phyloP scores from a whole-genome alignment of 2,888 invertebrate species.

The Lymantria dispar region DNA sequence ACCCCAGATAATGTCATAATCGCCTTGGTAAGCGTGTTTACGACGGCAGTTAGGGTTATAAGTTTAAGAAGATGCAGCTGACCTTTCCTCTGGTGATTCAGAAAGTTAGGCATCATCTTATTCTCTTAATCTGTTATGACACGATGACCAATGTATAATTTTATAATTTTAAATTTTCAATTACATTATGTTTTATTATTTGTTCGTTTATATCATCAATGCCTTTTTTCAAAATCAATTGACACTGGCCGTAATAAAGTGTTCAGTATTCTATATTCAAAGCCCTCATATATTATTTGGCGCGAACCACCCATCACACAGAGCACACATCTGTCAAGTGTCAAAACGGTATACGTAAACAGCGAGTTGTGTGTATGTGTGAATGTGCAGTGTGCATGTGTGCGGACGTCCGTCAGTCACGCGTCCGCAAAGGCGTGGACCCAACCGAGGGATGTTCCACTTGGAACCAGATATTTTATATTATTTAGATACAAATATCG shows the following conservation, averaged over 20 bases:
- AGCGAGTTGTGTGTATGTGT: conserved; percentile 19
- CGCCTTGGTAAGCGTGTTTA: no score
- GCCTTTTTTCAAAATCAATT: conserved; percentile 25
- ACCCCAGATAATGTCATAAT: no score
- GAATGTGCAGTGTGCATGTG: conserved; percentile 31
- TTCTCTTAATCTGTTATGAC: no score
- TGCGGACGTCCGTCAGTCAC: conserved; percentile 65
- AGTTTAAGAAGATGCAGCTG: no score
- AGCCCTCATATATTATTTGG: conserved; percentile 30
- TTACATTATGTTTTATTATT: no score
- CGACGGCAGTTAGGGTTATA: no score
- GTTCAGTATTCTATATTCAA: conserved; percentile 33
- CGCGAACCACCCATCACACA: conserved; percentile 31
- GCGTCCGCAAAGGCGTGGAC: conserved; percentile 55
- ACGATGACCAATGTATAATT: no score
- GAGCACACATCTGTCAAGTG: conserved; percentile 37
- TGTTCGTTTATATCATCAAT: background rate
- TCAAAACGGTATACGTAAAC: conserved; percentile 23
- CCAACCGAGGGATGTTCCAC: conserved; percentile 32
- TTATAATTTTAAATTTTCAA: no score
- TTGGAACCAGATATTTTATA: conserved; percentile 16
- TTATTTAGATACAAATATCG: no score
- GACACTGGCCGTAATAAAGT: conserved; percentile 29
- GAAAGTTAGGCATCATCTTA: no score
- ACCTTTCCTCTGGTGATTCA: no score